Percentiles rank a stretch among this genome's conserved stretches.
These are phyloP conservation scores for Pampusana beccarii DNA, from an alignment of 2,113 vertebrate genomes.

Conservation along the genomic window DNA sequence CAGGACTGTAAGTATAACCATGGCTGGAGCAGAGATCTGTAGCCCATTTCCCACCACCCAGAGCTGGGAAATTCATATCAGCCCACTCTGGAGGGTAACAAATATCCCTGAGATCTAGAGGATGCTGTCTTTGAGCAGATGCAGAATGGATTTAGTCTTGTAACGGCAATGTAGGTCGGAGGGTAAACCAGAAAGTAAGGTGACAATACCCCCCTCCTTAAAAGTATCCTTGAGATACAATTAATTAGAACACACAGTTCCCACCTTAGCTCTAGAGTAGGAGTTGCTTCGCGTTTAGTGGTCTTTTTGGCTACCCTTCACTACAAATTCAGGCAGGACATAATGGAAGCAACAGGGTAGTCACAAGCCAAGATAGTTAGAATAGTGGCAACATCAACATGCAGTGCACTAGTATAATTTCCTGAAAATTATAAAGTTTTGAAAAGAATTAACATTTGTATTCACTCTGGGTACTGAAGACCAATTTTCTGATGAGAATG, in stretches of 20 bases:
- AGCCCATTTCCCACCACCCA: not conserved
- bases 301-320: not conserved
- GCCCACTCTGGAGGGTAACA: not conserved
- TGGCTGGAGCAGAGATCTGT: not conserved
- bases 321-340: not conserved
- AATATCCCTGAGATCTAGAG: not conserved
- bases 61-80: not conserved
- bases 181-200: not conserved
- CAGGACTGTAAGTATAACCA: too few species aligned
- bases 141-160: not conserved
- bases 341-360: not conserved
- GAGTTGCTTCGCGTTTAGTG: not conserved
- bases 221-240: not conserved
- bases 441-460: not conserved
- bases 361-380: not conserved
- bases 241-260: not conserved
- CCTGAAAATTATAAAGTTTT: conserved; percentile 14
- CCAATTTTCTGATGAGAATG: conserved; percentile 15
- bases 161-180: not conserved
- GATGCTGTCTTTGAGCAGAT: not conserved
- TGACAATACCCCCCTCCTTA: not conserved
- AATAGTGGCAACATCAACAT: not conserved
- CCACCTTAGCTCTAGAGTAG: not conserved
- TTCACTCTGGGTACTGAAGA: not conserved
- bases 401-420: not conserved